Conservation (phyloP, 1,140 invertebrate genomes). For the Pseudoatta argentina region DNA sequence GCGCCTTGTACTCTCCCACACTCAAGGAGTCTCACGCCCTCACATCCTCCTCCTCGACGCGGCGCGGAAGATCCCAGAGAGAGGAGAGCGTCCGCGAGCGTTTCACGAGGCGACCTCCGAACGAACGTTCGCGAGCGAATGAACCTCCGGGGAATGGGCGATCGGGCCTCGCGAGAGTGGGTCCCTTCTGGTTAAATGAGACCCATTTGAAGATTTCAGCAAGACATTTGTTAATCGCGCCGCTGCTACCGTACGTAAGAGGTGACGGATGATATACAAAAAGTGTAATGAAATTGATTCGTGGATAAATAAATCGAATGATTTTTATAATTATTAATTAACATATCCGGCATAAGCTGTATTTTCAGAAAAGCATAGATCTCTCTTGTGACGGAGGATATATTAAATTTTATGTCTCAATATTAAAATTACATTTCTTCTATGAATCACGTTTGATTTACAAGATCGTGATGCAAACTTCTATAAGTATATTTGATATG, state of each 20-base stretch:
- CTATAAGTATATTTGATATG: conserved; percentile 6
- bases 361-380: neutral
- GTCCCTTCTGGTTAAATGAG: conserved; percentile 9
- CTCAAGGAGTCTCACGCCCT: conserved; percentile 86
- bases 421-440: neutral
- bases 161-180: conserved; percentile 28
- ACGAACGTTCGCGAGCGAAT: conserved; percentile 30
- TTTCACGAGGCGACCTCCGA: conserved; percentile 73
- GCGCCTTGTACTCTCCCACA: conserved; percentile 86
- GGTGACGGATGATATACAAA: neutral
- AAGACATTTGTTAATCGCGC: conserved; percentile 6
- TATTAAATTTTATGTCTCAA: neutral
- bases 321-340: conserved; percentile 15
- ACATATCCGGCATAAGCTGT: neutral
- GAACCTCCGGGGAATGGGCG: conserved; percentile 1
- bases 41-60: conserved; percentile 83
- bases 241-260: neutral
- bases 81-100: conserved; percentile 68
- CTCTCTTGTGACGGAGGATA: neutral
- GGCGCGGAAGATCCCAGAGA: conserved; percentile 60
- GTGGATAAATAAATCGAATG: neutral
- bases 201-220: neutral
- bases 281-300: neutral
- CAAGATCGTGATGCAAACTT: conserved; percentile 40
- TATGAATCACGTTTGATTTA: conserved; percentile 31